Conservation (phyloP, 1,140 invertebrate species). For the Eueides isabella region DNA sequence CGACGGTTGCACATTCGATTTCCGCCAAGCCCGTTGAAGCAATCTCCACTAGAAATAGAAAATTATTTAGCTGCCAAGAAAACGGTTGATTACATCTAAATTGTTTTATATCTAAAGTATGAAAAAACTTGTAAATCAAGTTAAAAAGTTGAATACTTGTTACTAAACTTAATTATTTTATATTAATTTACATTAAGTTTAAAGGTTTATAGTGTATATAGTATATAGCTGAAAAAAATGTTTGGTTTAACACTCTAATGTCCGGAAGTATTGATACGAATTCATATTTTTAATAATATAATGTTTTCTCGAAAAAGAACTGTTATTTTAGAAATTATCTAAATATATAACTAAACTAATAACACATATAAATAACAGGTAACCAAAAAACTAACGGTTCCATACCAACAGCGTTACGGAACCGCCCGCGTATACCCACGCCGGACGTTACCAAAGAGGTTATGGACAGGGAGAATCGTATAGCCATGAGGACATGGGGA, state of each 20-base stretch:
- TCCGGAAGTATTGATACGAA: no score
- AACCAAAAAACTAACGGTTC: slow-evolving; percentile 87
- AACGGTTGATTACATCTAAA: no score
- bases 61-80: neutral
- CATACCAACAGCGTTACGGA: slow-evolving; percentile 86
- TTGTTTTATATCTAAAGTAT: neutral
- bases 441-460: slow-evolving; percentile 92
- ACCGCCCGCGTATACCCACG: slow-evolving; percentile 91
- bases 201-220: no score
- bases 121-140: no score
- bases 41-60: neutral
- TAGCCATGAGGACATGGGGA: slow-evolving; percentile 84
- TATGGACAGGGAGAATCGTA: slow-evolving; percentile 86
- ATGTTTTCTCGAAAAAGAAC: no score
- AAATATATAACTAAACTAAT: neutral
- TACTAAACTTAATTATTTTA: no score
- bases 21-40: neutral
- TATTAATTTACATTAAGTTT: no score
- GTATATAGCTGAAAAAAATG: no score
- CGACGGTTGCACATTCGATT: neutral
- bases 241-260: no score
- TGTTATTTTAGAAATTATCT: no score
- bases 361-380: slow-evolving; percentile 62
- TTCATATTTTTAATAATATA: no score
- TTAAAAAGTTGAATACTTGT: no score